Conservation (phyloP, 2,797 vertebrate genomes). For the Heteromormyrus szaboi region DNA sequence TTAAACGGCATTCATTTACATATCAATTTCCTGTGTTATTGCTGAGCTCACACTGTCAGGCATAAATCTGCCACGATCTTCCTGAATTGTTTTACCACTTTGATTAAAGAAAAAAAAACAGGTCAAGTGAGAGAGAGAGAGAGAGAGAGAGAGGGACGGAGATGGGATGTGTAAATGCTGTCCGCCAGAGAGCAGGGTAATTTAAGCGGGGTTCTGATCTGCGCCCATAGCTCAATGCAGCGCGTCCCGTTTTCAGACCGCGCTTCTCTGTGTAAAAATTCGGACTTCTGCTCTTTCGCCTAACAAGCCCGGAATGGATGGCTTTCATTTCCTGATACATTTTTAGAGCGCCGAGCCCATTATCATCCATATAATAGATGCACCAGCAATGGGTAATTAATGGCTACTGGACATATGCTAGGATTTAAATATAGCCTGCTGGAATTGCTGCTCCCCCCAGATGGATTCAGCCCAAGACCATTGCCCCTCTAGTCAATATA, state of each 20-base stretch:
- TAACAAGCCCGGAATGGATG: not conserved
- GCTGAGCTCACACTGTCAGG: not conserved
- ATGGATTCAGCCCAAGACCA: not conserved
- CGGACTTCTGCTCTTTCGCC: not conserved
- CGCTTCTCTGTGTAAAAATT: not conserved
- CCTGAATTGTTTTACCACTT: not conserved
- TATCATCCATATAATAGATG: slow-evolving; percentile 13
- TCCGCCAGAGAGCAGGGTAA: not conserved
- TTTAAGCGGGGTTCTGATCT: not conserved
- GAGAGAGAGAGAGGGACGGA: not conserved
- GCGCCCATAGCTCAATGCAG: not conserved
- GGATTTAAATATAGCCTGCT: slow-evolving; percentile 10
- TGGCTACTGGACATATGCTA: slow-evolving; percentile 20
- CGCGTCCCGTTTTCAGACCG: not conserved
- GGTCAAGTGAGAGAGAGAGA: not conserved
- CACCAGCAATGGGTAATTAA: slow-evolving; percentile 15
- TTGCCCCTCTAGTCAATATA: not conserved
- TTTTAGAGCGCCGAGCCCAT: slow-evolving; percentile 11
- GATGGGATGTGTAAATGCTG: not conserved
- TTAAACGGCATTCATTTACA: not conserved
- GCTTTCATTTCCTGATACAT: slow-evolving; percentile 13
- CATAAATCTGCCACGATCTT: not conserved
- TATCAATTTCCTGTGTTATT: not conserved
- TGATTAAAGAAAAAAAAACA: not conserved
- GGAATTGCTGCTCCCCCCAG: not conserved